Conservation (phyloP, 2,888 invertebrate species). For the Brachyptera risi region DNA sequence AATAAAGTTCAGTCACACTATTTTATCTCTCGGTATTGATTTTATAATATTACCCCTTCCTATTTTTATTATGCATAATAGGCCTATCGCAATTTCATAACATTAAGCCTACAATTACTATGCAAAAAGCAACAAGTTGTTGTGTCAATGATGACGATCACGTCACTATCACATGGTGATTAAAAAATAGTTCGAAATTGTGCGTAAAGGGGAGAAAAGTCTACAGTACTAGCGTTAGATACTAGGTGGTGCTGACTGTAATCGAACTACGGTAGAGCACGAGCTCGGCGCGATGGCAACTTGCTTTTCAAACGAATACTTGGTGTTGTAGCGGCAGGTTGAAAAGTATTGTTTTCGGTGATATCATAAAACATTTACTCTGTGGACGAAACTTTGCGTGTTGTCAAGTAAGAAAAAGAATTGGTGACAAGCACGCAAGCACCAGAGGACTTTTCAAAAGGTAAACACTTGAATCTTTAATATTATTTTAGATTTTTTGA, state of each 20-base stretch:
- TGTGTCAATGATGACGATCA: background rate
- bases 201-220: background rate
- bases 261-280: background rate
- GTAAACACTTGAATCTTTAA: background rate
- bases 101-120: no score
- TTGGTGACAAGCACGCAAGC: background rate
- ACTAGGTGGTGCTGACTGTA: background rate
- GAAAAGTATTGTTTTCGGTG: background rate
- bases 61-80: background rate
- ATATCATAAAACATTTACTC: background rate
- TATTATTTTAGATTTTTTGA: no score
- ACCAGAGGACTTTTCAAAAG: background rate
- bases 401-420: background rate
- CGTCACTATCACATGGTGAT: slow-evolving; percentile 5
- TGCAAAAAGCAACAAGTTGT: background rate
- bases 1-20: background rate
- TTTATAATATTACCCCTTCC: background rate
- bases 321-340: background rate
- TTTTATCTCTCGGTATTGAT: background rate
- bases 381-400: background rate
- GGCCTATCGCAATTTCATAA: no score
- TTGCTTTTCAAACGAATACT: background rate
- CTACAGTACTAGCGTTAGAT: background rate
- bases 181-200: background rate
- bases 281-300: background rate